A percentile compares a stretch with the other conserved stretches of the same genome.
Evolutionary conservation across 2,888 invertebrate species (phyloP).

Genomic region (Malthinus flaveolus): DNA sequence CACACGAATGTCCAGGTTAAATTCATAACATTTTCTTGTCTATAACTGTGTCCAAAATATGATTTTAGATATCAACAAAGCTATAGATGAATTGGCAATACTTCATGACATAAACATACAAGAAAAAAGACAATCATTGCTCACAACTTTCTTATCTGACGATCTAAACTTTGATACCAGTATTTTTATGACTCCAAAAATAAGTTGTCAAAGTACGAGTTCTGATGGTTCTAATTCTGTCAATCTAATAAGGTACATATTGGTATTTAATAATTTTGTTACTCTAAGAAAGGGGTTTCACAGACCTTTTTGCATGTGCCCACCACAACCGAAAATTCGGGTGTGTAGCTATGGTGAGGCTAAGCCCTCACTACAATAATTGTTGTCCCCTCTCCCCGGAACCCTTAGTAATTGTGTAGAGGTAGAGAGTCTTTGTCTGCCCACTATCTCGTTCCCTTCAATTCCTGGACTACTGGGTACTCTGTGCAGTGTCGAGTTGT

Average conservation of each 20-base stretch:
- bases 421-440: too few species aligned
- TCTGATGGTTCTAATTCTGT: slow-evolving; percentile 16
- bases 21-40: neutral
- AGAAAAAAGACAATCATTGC: slow-evolving; percentile 49
- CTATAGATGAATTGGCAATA: slow-evolving; percentile 52
- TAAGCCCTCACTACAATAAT: too few species aligned
- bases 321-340: too few species aligned
- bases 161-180: slow-evolving; percentile 10
- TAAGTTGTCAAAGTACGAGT: neutral
- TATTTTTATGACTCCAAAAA: slow-evolving; percentile 10
- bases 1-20: slow-evolving; percentile 45
- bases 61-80: slow-evolving; percentile 55
- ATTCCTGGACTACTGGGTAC: too few species aligned
- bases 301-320: too few species aligned
- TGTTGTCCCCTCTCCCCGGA: too few species aligned
- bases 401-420: too few species aligned
- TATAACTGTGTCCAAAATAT: neutral
- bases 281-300: too few species aligned
- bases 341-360: too few species aligned
- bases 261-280: neutral
- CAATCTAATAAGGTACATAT: slow-evolving; percentile 39
- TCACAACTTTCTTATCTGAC: slow-evolving; percentile 51
- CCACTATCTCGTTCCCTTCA: too few species aligned
- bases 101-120: slow-evolving; percentile 52
- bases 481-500: too few species aligned